Conservation (phyloP, 1,140 invertebrate genomes). For the Chlorops oryzae region DNA sequence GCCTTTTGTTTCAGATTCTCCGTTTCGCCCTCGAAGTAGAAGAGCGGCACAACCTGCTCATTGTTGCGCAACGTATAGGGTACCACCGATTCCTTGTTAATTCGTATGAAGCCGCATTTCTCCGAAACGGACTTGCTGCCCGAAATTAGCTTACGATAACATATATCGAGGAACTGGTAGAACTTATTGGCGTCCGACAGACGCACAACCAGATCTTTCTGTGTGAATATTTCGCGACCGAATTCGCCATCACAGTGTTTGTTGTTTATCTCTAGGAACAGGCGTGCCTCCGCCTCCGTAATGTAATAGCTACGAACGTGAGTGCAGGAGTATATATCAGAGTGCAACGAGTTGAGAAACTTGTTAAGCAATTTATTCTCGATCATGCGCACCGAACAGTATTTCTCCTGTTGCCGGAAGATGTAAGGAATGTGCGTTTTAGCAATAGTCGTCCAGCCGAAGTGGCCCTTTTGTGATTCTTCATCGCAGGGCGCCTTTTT, state of each 20-base stretch:
- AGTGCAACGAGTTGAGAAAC: conserved; percentile 73
- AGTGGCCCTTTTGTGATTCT: conserved; percentile 74
- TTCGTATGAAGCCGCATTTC: conserved; percentile 87
- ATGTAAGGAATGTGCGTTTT: conserved; percentile 84
- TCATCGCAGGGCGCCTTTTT: conserved; percentile 59
- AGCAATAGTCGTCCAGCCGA: conserved; percentile 83
- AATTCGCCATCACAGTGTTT: conserved; percentile 88
- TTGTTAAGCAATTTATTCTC: conserved; percentile 82
- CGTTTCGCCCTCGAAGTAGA: conserved; percentile 89
- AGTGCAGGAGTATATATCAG: conserved; percentile 79
- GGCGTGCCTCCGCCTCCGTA: conserved; percentile 79
- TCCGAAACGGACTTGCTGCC: conserved; percentile 62
- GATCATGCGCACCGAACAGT: conserved; percentile 85
- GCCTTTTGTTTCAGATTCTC: conserved; percentile 81
- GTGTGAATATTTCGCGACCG: conserved; percentile 81
- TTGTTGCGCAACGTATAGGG: conserved; percentile 81
- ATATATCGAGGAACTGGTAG: conserved; percentile 82
- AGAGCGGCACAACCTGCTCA: conserved; percentile 86
- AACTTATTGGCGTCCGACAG: conserved; percentile 83
- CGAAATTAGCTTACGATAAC: conserved; percentile 72
- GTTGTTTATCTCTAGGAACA: conserved; percentile 89
- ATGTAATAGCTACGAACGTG: conserved; percentile 91
- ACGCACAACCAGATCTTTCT: conserved; percentile 82
- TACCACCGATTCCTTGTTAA: conserved; percentile 90
- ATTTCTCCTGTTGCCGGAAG: conserved; percentile 73